phyloP scores from a whole-genome alignment of 2,888 invertebrate species.

The Pyralis farinalis region DNA sequence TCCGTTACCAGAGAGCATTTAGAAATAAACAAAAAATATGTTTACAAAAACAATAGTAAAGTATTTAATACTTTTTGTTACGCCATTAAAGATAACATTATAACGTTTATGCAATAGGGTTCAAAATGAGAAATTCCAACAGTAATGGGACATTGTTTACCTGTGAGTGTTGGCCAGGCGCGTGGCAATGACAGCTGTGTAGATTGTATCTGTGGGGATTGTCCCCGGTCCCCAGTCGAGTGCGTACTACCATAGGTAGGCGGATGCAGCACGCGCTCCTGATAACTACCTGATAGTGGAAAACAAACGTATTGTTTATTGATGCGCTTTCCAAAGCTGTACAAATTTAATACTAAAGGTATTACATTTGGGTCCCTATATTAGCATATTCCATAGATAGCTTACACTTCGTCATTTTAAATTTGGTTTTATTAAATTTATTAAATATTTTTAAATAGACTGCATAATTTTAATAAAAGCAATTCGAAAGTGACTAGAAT shows the following conservation, averaged over 20 bases:
- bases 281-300: conserved; percentile 6
- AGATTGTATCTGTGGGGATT: conserved; percentile 45
- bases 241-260: conserved; percentile 22
- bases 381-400: too few relatives aligned
- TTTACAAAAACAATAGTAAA: background rate
- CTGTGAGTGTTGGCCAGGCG: conserved; percentile 22
- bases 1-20: background rate
- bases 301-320: conserved; percentile 3
- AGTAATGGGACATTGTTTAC: conserved; percentile 1
- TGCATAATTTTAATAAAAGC: too few relatives aligned
- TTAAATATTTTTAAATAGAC: too few relatives aligned
- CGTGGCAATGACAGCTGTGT: conserved; percentile 54
- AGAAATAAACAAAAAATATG: background rate
- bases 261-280: conserved; percentile 25
- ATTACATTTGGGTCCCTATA: too few relatives aligned
- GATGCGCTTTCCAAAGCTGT: too few relatives aligned
- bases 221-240: conserved; percentile 13
- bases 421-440: too few relatives aligned
- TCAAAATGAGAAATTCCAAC: conserved; percentile 1
- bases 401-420: too few relatives aligned
- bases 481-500: too few relatives aligned
- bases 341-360: too few relatives aligned
- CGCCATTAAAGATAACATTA: too few relatives aligned
- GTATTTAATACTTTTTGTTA: background rate
- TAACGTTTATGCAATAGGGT: background rate